Evolutionary conservation across 1,140 invertebrate species (phyloP).

Genomic region (Aphelinus atriplicis): DNA sequence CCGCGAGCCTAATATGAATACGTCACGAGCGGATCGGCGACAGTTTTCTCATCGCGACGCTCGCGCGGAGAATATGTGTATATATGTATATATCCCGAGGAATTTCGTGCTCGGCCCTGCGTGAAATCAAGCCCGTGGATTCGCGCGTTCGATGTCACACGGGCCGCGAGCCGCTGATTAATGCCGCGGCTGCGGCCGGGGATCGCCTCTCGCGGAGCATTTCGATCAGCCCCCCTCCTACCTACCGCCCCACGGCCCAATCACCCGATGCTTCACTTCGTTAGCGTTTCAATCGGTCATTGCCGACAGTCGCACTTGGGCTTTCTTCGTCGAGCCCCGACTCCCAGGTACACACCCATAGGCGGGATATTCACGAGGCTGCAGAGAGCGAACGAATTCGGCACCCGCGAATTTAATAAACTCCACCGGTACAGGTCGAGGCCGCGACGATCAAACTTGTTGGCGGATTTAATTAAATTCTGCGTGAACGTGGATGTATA

Average conservation of each 20-base stretch:
- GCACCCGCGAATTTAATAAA: no score
- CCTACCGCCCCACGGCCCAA: constrained; percentile 42
- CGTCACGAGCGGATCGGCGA: no score
- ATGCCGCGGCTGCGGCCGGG: constrained; percentile 46
- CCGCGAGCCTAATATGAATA: no score
- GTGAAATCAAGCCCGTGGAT: constrained; percentile 47
- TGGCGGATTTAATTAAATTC: no score
- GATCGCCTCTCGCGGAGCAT: constrained; percentile 36
- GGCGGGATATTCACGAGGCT: no score
- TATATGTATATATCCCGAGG: background rate
- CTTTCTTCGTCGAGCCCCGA: no score
- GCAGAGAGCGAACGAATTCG: no score
- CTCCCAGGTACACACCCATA: no score
- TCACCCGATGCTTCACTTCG: constrained; percentile 50
- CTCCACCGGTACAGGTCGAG: no score
- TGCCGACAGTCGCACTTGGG: background rate
- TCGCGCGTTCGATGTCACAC: constrained; percentile 56
- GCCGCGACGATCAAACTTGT: no score
- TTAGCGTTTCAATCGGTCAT: constrained; percentile 56
- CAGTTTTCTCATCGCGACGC: background rate
- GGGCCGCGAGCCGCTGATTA: constrained; percentile 58
- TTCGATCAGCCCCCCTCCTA: constrained; percentile 53
- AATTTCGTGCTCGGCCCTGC: constrained; percentile 45
- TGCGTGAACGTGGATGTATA: no score
- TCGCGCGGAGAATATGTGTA: constrained; percentile 5